Base-by-base conservation (phyloP, 1,140 invertebrate species). In the Melitaea cinxia region DNA sequence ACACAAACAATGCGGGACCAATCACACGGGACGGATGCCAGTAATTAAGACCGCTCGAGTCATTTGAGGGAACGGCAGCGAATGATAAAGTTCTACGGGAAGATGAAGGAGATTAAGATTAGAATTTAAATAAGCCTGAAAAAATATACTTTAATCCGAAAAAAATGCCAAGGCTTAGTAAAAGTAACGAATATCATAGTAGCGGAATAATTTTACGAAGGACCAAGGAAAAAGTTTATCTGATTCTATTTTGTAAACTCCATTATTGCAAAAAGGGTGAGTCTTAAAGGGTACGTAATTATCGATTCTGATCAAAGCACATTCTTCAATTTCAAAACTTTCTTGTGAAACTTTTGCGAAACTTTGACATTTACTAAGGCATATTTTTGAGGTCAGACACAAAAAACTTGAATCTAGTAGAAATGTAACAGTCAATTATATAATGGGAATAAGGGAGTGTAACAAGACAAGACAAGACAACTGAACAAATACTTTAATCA, bases 1-100 rank as follows among this genome's bases (percentile, higher is more conserved):
- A 75, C 50, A 77, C 82, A 85, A 88, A 88, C 83, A 86, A 82
- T 83, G 82, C 73, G 77, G 78, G 81, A 70, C 73, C 83, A 86
- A 86, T 88, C 83, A 83, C 82, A 84, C 79, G 72, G 67, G 58
- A 71, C 85, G 83, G 83, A 88, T 86, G 82, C 42, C 68, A 65
- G 78, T 83, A 87, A 88, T 85, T 83, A 88, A 89, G 80, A 84
- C 74, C 56, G 63, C 63, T 65, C 55, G 63, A 65, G 30, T 65
- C 63, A 35, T 65, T 65, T 59, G 63, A 65, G 56, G 56, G 19
- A 47, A 33, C 52, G 52, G 12, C 52, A 42, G 47, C 58, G 45
- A 49, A 60, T 52, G 47, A 50, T 37, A 52, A 49, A 60, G 30
- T 37, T 37, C 58, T n/a, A 37, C 52, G 47, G 47, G 47, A 60